Evolutionary conservation across 2,797 vertebrate genomes (phyloP).

Genomic region (Echeneis naucrates): DNA sequence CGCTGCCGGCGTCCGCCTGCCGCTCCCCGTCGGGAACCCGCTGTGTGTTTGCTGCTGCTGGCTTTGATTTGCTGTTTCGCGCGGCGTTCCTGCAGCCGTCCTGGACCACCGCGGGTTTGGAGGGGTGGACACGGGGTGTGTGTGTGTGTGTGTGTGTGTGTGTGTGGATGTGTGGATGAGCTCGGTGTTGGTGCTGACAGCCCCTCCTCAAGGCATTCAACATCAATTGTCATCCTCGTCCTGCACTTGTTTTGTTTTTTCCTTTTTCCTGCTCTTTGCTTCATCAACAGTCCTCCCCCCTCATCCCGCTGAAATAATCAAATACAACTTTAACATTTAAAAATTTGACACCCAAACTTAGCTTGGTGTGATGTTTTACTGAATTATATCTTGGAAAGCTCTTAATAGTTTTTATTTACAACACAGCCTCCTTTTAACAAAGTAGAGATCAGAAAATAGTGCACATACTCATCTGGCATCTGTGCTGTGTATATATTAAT

Average conservation of each 20-base stretch:
- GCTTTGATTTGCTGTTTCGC: slow-evolving; percentile 75
- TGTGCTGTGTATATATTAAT: background rate
- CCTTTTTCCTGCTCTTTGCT: slow-evolving; percentile 4
- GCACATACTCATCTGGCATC: background rate
- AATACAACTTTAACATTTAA: slow-evolving; percentile 31
- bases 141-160: no score
- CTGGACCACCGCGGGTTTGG: slow-evolving; percentile 55
- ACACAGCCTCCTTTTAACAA: no score
- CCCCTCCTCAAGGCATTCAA: slow-evolving; percentile 55
- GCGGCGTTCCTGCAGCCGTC: slow-evolving; percentile 54
- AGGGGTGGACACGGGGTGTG: slow-evolving; percentile 24
- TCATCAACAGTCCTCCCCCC: slow-evolving; percentile 7
- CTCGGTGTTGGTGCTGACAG: slow-evolving; percentile 34
- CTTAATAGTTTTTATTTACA: background rate
- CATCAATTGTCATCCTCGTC: slow-evolving; percentile 59
- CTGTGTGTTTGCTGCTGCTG: slow-evolving; percentile 46
- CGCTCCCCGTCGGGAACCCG: slow-evolving; percentile 30
- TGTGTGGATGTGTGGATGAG: background rate
- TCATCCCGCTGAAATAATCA: background rate
- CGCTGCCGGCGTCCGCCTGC: slow-evolving; percentile 37
- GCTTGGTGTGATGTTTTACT: background rate
- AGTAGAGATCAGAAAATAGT: background rate
- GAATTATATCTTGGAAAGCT: background rate
- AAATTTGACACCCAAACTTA: slow-evolving; percentile 23
- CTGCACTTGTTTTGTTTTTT: slow-evolving; percentile 21